Base-by-base conservation (phyloP, 2,113 vertebrate genomes). In the Corythornis vintsioides region DNA sequence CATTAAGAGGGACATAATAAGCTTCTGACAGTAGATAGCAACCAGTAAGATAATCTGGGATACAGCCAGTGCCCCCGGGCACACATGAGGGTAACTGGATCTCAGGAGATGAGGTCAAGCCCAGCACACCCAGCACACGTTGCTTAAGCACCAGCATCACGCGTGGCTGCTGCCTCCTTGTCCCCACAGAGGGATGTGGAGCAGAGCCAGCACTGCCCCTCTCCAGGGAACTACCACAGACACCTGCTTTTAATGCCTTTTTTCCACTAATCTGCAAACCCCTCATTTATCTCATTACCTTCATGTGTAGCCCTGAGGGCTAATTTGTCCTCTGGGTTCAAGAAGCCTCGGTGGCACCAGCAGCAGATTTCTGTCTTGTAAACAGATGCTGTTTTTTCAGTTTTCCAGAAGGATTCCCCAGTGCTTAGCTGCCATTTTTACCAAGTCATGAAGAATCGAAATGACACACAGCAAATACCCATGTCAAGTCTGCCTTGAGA, bases 321-420 rank as follows among this genome's bases (percentile, higher is more conserved):
- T 79, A 12, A 42, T 74, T 53, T 29, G 25, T 70, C 45, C 13
- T 61, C 25, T 16, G 56, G 15, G 43, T 50, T 43, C 40, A 38
- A 29, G 22, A 78, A 57, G 31, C 38, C 66, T 59, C 88, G 29
- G 25, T 10, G 52, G 20, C 33, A 33, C 26, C 72, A 48, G 29
- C 45, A 18, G 0, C 50, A 57, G 33, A 52, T 61, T 59, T n/a
- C 7, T 15, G 40, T 9, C 72, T 29, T 15, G 50, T 14, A 53
- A 74, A 59, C 0, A 48, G 50, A 60, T 3, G 43, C 29, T 0
- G 0, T 40, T 9, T n/a, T 69, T 60, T 11, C 5, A 10, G 38
- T 66, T 83, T 72, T 67, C n/a, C 77, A 38, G 3, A 0, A 21
- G 22, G 53, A 66, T 57, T 80, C 69, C 53, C 52, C 40, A 28